Evolutionary conservation across 2,797 vertebrate species (phyloP).

Genomic region (Streptopelia turtur): DNA sequence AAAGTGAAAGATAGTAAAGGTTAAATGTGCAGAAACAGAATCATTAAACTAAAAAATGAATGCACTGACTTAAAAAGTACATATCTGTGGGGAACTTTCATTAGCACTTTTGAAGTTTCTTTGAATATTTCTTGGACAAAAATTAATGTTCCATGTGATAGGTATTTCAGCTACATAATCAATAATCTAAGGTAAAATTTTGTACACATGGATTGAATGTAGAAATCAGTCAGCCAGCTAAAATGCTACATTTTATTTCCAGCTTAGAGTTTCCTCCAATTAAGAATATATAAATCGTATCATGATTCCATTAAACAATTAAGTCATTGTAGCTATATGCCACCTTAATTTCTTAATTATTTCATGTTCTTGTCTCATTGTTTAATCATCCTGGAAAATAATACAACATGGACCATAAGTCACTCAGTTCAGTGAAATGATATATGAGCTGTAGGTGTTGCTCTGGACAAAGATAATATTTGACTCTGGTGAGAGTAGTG

Average conservation of each 20-base stretch:
- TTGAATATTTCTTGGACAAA: slow-evolving; percentile 17
- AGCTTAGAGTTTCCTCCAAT: neutral
- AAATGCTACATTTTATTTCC: neutral
- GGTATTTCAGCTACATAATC: neutral
- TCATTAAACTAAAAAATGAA: slow-evolving; percentile 34
- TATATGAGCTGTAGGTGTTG: neutral
- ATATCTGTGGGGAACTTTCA: slow-evolving; percentile 16
- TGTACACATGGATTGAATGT: neutral
- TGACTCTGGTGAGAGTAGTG: neutral
- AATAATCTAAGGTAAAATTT: slow-evolving; percentile 31
- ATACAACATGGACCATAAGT: neutral
- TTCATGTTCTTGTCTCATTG: neutral
- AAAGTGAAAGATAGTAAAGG: slow-evolving; percentile 59
- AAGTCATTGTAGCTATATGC: neutral
- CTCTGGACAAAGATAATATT: neutral
- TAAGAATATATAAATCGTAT: neutral
- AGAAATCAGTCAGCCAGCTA: neutral
- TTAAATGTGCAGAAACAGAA: slow-evolving; percentile 21
- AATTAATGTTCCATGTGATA: neutral
- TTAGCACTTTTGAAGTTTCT: slow-evolving; percentile 38
- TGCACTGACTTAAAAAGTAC: neutral
- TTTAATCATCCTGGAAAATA: neutral
- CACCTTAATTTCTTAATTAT: neutral
- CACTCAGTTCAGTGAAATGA: neutral
- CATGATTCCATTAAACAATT: neutral